phyloP scores from a whole-genome alignment of 2,888 invertebrate species.

The Chrysolina oricalcia region DNA sequence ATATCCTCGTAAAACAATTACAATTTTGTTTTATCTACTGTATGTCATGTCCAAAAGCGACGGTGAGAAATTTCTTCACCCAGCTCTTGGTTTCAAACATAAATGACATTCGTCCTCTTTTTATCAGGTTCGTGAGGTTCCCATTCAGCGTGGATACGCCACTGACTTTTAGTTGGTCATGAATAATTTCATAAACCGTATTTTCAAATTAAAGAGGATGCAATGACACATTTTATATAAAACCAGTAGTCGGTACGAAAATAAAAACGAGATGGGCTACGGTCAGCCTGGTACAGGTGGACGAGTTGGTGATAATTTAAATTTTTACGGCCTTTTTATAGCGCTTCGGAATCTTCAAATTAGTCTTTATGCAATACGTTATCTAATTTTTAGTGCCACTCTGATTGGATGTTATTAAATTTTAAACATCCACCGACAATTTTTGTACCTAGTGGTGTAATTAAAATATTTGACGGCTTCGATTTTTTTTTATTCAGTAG shows the following conservation, averaged over 20 bases:
- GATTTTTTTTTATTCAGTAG: background rate
- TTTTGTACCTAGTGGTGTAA: conserved; percentile 6
- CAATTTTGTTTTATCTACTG: too few species aligned
- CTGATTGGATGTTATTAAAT: conserved; percentile 51
- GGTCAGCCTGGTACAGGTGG: conserved; percentile 58
- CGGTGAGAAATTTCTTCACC: too few species aligned
- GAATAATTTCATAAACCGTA: conserved; percentile 66
- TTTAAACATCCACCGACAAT: conserved; percentile 19
- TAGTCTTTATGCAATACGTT: conserved; percentile 60
- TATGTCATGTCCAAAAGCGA: too few species aligned
- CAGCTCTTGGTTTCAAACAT: background rate
- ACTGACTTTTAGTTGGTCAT: conserved; percentile 46
- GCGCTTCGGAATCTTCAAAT: conserved; percentile 64
- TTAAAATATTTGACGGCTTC: background rate
- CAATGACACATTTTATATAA: conserved; percentile 70
- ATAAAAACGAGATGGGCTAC: conserved; percentile 61
- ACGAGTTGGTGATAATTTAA: conserved; percentile 61
- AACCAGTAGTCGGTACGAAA: conserved; percentile 71
- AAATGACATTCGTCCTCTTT: too few species aligned
- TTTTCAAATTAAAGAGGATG: conserved; percentile 71
- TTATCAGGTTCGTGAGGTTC: too few species aligned
- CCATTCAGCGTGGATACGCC: conserved; percentile 30
- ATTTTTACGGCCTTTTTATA: conserved; percentile 63
- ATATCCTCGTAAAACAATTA: too few species aligned
- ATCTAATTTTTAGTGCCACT: conserved; percentile 57